Percentiles rank a stretch among this genome's conserved stretches.
phyloP scores from a whole-genome alignment of 1,140 invertebrate genomes.

The Cataglyphis hispanica region DNA sequence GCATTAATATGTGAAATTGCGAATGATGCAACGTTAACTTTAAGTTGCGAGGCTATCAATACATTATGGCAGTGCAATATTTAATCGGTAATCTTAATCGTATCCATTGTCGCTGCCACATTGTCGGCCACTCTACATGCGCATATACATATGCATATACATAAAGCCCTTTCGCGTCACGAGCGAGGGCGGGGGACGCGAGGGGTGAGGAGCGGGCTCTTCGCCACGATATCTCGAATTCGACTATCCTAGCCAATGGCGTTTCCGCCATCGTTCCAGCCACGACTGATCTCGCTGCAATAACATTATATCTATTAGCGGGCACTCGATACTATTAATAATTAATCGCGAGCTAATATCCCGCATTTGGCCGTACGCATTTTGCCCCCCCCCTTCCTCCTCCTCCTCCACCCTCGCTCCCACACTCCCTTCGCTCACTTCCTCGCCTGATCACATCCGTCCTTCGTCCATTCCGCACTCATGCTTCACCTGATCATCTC shows the following conservation, averaged over 20 bases:
- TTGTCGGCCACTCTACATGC: no score
- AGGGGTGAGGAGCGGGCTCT: slow-evolving; percentile 27
- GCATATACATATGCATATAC: background rate
- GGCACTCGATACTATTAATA: slow-evolving; percentile 78
- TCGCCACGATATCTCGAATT: slow-evolving; percentile 59
- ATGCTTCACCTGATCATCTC: no score
- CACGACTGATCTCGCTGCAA: slow-evolving; percentile 73
- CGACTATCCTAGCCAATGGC: slow-evolving; percentile 59
- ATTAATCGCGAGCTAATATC: slow-evolving; percentile 78
- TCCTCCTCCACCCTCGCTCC: background rate
- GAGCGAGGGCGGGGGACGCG: background rate
- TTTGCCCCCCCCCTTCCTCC: slow-evolving; percentile 42
- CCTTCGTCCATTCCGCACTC: no score
- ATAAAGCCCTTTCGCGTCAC: background rate
- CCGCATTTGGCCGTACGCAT: slow-evolving; percentile 70
- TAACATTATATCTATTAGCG: slow-evolving; percentile 78
- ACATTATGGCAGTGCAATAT: background rate
- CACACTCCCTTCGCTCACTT: no score
- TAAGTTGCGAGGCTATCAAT: background rate
- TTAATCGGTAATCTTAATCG: background rate
- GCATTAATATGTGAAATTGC: background rate
- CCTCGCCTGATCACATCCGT: no score
- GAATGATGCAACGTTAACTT: background rate
- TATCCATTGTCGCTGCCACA: background rate
- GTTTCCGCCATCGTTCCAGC: slow-evolving; percentile 61